Evolutionary conservation across 2,113 vertebrate genomes (phyloP).

Genomic region (Atrichornis clamosus): DNA sequence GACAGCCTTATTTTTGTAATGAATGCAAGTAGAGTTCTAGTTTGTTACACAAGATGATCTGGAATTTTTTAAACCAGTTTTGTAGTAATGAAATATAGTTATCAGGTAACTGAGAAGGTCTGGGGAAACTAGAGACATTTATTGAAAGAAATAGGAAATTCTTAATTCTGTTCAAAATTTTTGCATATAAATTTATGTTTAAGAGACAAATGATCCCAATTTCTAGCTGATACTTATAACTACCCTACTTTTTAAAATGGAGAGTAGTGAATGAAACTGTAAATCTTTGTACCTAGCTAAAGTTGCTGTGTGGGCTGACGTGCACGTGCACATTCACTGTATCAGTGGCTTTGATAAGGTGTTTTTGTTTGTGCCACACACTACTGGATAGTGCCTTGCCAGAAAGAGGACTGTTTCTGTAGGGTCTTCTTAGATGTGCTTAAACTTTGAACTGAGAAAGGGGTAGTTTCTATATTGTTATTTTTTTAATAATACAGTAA

Average conservation of each 20-base stretch:
- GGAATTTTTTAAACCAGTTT: conserved; percentile 15
- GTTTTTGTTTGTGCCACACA: conserved; percentile 36
- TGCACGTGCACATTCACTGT: not conserved
- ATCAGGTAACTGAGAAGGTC: not conserved
- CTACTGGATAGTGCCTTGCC: conserved; percentile 61
- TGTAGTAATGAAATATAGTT: not conserved
- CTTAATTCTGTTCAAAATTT: not conserved
- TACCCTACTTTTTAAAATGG: not conserved
- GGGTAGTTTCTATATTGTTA: conserved; percentile 6
- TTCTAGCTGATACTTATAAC: not conserved
- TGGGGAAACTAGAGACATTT: not conserved
- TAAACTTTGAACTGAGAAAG: not conserved
- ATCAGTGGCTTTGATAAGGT: conserved; percentile 27
- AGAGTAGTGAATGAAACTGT: not conserved
- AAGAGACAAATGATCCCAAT: not conserved
- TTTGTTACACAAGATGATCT: conserved; percentile 24
- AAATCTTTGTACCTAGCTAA: not conserved
- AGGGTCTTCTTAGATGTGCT: not conserved
- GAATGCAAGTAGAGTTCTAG: conserved; percentile 31
- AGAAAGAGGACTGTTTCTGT: not conserved
- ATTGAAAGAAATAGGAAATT: not conserved
- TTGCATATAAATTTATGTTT: not conserved
- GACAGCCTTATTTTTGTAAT: conserved; percentile 55
- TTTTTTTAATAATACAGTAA: conserved; percentile 21
- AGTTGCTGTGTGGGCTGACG: not conserved